Percentiles rank a stretch among this genome's conserved stretches.
Conservation (phyloP, 2,113 vertebrate species). For the Eulemur rufifrons region DNA sequence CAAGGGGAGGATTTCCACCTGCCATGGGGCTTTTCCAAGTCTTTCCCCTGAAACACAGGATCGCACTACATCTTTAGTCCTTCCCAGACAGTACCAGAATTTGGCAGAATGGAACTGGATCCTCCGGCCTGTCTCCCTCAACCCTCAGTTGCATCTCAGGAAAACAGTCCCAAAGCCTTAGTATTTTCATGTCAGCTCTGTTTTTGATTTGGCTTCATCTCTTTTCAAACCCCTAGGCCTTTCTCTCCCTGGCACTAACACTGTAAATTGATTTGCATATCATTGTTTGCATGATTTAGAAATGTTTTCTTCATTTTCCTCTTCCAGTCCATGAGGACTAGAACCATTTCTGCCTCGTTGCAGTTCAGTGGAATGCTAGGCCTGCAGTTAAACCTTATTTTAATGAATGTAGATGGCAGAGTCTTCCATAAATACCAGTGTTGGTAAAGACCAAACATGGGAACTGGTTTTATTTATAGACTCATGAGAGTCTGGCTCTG, state of each 20-base stretch:
- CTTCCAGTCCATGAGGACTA: neutral
- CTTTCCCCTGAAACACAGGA: neutral
- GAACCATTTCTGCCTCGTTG: neutral
- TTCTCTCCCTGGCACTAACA: neutral
- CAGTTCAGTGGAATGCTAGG: neutral
- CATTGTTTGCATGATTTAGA: neutral
- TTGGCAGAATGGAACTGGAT: neutral
- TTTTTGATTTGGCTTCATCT: neutral
- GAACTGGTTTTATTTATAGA: neutral
- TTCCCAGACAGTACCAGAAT: neutral
- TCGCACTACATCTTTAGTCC: neutral
- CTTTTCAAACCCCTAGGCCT: neutral
- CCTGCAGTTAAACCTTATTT: neutral
- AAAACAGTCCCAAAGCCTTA: neutral
- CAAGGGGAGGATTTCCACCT: neutral
- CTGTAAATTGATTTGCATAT: neutral
- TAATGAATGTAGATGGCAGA: neutral
- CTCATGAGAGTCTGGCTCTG: neutral
- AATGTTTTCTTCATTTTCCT: neutral
- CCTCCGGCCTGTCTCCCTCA: neutral
- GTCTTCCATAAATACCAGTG: neutral
- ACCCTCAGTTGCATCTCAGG: neutral
- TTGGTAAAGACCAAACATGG: neutral
- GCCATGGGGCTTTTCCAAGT: neutral
- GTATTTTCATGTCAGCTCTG: neutral